Evolutionary conservation across 2,888 invertebrate species (phyloP).

Genomic region (Cantharis lateralis): DNA sequence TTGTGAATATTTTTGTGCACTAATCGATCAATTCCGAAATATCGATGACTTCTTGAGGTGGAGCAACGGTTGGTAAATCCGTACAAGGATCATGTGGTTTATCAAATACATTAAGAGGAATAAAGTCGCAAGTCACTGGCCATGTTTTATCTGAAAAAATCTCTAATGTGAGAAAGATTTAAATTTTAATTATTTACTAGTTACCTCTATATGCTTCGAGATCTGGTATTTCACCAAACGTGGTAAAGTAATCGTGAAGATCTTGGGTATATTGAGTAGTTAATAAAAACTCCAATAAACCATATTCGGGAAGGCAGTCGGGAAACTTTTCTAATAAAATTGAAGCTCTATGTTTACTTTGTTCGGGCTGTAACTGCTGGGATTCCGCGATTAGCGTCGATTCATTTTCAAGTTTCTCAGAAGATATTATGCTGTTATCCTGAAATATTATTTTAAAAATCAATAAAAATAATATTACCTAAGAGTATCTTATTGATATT

Average conservation of each 20-base stretch:
- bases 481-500: background rate
- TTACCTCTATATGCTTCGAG: constrained; percentile 42
- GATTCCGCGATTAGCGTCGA: background rate
- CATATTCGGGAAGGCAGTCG: constrained; percentile 58
- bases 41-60: background rate
- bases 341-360: background rate
- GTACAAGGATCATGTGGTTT: constrained; percentile 33
- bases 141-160: constrained; percentile 35
- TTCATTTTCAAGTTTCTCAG: background rate
- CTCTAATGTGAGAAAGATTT: background rate
- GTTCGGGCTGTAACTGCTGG: background rate
- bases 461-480: background rate
- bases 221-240: constrained; percentile 55
- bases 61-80: constrained; percentile 22
- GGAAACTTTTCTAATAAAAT: constrained; percentile 34
- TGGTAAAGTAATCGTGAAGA: constrained; percentile 48
- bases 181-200: background rate
- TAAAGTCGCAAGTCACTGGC: constrained; percentile 39
- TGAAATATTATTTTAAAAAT: background rate
- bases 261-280: constrained; percentile 55
- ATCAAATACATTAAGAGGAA: constrained; percentile 37
- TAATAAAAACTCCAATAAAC: constrained; percentile 57
- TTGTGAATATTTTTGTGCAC: background rate
- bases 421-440: background rate
- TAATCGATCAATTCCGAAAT: background rate